A percentile compares a stretch with the other conserved stretches of the same genome.
These are phyloP conservation scores for Lochmaea crataegi DNA, from an alignment of 2,888 invertebrate species.

Conservation along the genomic window DNA sequence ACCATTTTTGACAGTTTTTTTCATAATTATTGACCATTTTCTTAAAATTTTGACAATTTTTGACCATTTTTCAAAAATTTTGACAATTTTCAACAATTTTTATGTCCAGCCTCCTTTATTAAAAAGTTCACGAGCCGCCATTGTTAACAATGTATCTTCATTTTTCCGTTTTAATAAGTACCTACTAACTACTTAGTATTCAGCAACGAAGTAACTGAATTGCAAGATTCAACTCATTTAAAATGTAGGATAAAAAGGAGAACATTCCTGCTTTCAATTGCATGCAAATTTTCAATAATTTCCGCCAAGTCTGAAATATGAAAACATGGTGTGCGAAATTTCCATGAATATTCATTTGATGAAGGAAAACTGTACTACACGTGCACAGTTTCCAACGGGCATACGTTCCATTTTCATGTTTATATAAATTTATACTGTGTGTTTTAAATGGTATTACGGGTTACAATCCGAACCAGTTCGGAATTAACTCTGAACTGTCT, in stretches of 20 bases:
- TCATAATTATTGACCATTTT: no score
- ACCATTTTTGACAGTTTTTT: no score
- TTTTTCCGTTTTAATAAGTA: no score
- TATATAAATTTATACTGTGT: background rate
- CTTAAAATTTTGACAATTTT: no score
- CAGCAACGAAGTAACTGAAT: background rate
- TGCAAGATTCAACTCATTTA: conserved; percentile 9
- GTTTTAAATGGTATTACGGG: no score
- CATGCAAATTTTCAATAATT: conserved; percentile 36
- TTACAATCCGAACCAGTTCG: no score
- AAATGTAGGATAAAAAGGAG: background rate
- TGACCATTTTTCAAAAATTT: no score
- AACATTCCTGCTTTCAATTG: conserved; percentile 3
- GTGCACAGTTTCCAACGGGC: conserved; percentile 2
- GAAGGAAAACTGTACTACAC: conserved; percentile 31
- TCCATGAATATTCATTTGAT: conserved; percentile 38
- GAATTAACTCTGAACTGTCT: no score
- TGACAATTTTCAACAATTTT: no score
- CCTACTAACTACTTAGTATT: background rate
- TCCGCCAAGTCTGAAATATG: conserved; percentile 8
- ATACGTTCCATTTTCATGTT: conserved; percentile 12
- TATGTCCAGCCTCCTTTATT: no score
- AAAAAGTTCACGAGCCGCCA: no score
- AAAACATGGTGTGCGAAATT: conserved; percentile 25
- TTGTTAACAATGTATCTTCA: no score